Conservation (phyloP, 2,113 vertebrate genomes). For the Athene noctua region DNA sequence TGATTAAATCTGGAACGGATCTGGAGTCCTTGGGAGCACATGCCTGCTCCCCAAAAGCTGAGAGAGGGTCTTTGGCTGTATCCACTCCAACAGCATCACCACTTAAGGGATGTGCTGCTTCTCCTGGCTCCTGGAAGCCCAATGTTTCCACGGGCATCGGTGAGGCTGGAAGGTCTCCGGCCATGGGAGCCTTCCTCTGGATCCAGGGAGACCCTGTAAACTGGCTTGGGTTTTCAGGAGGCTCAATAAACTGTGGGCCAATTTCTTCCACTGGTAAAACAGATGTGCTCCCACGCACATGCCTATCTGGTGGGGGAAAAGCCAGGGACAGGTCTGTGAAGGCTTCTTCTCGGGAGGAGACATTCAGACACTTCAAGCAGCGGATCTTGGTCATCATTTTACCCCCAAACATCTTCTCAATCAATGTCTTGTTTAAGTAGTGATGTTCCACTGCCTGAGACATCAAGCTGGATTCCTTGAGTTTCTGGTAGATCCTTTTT, state of each 20-base stretch:
- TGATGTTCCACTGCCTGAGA: conserved; percentile 42
- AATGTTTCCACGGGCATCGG: neutral
- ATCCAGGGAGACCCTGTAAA: conserved; percentile 19
- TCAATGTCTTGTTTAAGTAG: conserved; percentile 67
- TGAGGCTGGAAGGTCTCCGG: neutral
- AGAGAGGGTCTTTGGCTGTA: neutral
- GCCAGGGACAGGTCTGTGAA: conserved; percentile 84
- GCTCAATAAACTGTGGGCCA: neutral
- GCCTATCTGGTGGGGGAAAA: conserved; percentile 71
- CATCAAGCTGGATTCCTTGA: conserved; percentile 69
- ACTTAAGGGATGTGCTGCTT: neutral
- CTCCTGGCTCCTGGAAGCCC: neutral
- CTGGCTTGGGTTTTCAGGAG: neutral
- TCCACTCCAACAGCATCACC: neutral
- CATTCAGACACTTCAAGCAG: conserved; percentile 77
- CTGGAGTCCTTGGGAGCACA: conserved; percentile 57
- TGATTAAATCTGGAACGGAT: conserved; percentile 79
- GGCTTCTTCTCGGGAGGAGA: conserved; percentile 81
- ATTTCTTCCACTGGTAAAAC: conserved; percentile 57
- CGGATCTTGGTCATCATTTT: conserved; percentile 82
- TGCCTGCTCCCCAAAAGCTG: neutral
- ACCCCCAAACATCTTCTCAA: conserved; percentile 85
- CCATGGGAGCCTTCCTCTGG: conserved; percentile 33
- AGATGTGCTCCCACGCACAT: neutral
- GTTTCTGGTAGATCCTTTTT: conserved; percentile 76